Percentiles rank a stretch among this genome's conserved stretches.
Conservation (phyloP, 2,113 vertebrate genomes). For the Gobio gobio region DNA sequence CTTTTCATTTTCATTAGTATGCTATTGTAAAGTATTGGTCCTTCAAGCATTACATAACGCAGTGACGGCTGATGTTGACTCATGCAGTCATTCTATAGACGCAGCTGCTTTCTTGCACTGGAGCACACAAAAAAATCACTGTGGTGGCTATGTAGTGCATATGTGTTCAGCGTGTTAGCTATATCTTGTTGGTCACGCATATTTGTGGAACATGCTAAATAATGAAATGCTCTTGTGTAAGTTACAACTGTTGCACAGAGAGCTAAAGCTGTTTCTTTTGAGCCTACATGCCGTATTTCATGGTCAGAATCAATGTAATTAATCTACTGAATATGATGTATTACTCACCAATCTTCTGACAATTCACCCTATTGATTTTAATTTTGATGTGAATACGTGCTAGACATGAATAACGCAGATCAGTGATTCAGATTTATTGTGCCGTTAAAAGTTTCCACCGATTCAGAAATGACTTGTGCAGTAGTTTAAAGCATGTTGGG, state of each 20-base stretch:
- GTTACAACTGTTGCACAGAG: neutral
- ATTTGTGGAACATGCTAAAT: slow-evolving; percentile 5
- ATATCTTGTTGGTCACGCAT: neutral
- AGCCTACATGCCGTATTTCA: slow-evolving; percentile 52
- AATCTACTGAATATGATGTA: slow-evolving; percentile 55
- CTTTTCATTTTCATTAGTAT: neutral
- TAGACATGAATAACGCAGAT: slow-evolving; percentile 34
- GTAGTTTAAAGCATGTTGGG: slow-evolving; percentile 1
- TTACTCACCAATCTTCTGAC: slow-evolving; percentile 30
- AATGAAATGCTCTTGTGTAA: slow-evolving; percentile 11
- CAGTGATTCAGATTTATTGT: slow-evolving; percentile 47
- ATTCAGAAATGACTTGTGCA: slow-evolving; percentile 10
- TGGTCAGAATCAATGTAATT: slow-evolving; percentile 51
- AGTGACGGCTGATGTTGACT: neutral
- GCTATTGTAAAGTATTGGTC: neutral
- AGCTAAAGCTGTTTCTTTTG: slow-evolving; percentile 22
- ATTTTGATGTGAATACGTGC: slow-evolving; percentile 32
- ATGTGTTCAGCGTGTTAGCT: slow-evolving; percentile 1
- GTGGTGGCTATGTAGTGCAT: neutral
- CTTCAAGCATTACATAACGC: neutral
- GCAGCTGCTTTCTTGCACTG: neutral
- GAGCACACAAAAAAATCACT: neutral
- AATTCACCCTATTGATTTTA: slow-evolving; percentile 58
- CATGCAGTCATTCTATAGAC: slow-evolving; percentile 1
- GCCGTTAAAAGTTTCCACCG: slow-evolving; percentile 15